Percentiles rank a stretch among this genome's conserved stretches.
phyloP scores from a whole-genome alignment of 2,797 vertebrate genomes.

The Pangasius sanitwongsei region DNA sequence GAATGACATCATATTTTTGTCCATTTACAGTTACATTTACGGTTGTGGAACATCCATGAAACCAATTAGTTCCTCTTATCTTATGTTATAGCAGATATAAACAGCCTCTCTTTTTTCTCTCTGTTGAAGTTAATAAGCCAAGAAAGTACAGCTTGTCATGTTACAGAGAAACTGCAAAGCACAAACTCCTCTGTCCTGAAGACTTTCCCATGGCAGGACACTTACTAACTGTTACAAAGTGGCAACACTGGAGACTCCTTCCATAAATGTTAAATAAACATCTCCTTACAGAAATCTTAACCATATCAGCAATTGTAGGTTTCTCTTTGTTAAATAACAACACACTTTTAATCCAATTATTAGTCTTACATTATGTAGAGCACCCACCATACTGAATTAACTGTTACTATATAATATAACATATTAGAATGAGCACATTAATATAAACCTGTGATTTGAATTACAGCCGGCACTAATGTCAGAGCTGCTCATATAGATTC shows the following conservation, averaged over 20 bases:
- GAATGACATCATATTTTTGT: background rate
- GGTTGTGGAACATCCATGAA: too few relatives aligned
- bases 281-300: background rate
- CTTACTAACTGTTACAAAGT: background rate
- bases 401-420: background rate
- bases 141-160: background rate
- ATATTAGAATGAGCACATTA: background rate
- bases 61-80: background rate
- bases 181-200: background rate
- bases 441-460: background rate
- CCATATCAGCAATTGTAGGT: background rate
- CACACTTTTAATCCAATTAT: background rate
- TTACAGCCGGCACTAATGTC: background rate
- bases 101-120: background rate
- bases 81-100: background rate
- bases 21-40: background rate
- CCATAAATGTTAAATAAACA: background rate
- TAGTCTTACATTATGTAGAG: background rate
- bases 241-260: background rate
- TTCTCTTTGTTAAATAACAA: background rate
- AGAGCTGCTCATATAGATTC: background rate
- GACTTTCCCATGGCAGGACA: background rate
- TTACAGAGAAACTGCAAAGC: background rate
- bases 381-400: background rate
- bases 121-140: background rate